Evolutionary conservation across 2,113 vertebrate species (phyloP).

Genomic region (Xenopus borealis): DNA sequence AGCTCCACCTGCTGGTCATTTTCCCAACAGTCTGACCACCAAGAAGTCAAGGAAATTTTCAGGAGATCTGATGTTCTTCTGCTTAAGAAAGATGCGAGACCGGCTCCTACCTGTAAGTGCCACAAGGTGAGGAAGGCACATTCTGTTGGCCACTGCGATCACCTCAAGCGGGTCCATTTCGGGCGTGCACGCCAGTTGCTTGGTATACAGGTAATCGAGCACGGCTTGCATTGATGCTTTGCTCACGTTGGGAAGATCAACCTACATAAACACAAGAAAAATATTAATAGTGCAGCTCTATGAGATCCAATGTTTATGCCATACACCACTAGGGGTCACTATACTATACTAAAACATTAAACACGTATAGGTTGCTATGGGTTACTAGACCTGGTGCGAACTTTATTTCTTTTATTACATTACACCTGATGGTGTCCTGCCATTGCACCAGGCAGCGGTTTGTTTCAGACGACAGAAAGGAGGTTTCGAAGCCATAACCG

Average conservation of each 20-base stretch:
- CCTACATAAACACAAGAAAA: constrained; percentile 59
- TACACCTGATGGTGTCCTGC: too few relatives aligned
- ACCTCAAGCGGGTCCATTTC: constrained; percentile 86
- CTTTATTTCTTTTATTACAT: too few relatives aligned
- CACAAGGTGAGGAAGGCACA: constrained; percentile 86
- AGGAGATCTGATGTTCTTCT: too few relatives aligned
- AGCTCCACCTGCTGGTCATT: too few relatives aligned
- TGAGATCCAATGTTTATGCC: too few relatives aligned
- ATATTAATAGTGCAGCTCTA: neutral
- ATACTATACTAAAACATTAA: neutral
- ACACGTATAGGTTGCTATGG: too few relatives aligned
- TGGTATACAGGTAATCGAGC: constrained; percentile 85
- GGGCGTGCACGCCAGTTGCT: constrained; percentile 72
- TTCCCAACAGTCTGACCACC: too few relatives aligned
- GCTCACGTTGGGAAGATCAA: constrained; percentile 80
- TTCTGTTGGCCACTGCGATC: constrained; percentile 83
- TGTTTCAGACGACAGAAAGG: neutral
- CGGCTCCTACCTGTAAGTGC: constrained; percentile 79
- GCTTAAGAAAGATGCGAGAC: too few relatives aligned
- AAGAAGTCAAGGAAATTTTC: too few relatives aligned
- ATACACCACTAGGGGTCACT: neutral
- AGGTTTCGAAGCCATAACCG: neutral
- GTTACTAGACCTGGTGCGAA: too few relatives aligned
- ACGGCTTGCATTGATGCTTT: constrained; percentile 82
- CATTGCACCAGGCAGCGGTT: too few relatives aligned